Percentiles rank a stretch among this genome's conserved stretches.
Conservation (phyloP, 2,888 invertebrate species). For the Rhagophthalmus giganteus region DNA sequence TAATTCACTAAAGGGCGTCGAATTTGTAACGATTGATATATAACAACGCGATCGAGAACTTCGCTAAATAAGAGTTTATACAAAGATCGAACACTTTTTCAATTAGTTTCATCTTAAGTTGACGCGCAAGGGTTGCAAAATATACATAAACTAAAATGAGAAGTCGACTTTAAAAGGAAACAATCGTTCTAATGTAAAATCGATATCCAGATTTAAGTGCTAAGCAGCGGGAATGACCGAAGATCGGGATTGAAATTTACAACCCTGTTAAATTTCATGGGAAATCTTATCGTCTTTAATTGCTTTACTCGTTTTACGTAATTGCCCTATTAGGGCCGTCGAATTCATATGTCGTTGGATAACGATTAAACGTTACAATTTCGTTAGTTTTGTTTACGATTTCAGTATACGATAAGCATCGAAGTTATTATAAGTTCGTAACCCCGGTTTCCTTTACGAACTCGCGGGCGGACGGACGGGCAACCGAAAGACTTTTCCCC, state of each 20-base stretch:
- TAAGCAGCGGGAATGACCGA: constrained; percentile 3
- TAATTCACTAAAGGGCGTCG: neutral
- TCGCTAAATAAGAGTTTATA: neutral
- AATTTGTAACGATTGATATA: neutral
- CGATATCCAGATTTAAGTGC: constrained; percentile 3
- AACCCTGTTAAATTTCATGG: constrained; percentile 12
- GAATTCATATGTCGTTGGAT: constrained; percentile 5
- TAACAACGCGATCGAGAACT: too few species aligned
- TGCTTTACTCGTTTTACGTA: constrained; percentile 9
- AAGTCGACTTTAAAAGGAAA: neutral
- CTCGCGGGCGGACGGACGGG: constrained; percentile 13
- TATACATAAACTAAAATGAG: neutral
- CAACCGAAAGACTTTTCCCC: constrained; percentile 30
- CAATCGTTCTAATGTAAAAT: constrained; percentile 12
- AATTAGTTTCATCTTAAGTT: neutral
- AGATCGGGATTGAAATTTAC: constrained; percentile 10
- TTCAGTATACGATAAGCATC: constrained; percentile 23
- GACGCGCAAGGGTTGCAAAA: neutral
- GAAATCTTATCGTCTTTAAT: constrained; percentile 14
- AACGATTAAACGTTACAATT: neutral
- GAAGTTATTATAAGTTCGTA: constrained; percentile 28
- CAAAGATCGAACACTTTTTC: neutral
- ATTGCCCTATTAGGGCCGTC: constrained; percentile 10
- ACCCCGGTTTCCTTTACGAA: constrained; percentile 23
- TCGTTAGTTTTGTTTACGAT: neutral